Evolutionary conservation across 2,888 invertebrate genomes (phyloP), one percentile per base, ranked within the genome.

Genomic region (Pseudanteris insignis): DNA sequence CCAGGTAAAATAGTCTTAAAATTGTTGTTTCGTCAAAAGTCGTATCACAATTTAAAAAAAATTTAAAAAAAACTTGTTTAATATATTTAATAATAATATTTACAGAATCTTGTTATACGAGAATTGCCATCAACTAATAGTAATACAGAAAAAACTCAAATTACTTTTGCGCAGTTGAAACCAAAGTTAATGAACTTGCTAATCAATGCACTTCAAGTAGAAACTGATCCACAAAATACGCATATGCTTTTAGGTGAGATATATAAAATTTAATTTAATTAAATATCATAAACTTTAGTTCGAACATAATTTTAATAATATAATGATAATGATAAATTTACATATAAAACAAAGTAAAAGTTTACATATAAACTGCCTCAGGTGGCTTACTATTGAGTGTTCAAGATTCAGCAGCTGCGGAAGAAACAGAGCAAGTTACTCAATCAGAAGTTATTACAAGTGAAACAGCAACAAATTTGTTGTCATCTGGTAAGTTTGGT

Each of bases 181-280:
- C 86, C 91, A 0, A 84, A 89, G 25, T 81, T 92, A 6, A 88
- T 91, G 81, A 91, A 93, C 77, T 84, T 93, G 14, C 81, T 95
- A 10, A 89, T 92, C 79, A 90, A 89, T 75, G 91, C 93, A 1
- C 81, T 95, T 12, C 89, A 91, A 81, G 89, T 89, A 33, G 94
- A 95, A 81, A 86, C 86, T 0, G 94, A 95, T 81, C 86, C 92
- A 0, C 86, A 87, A 66, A 95, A 95, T 79, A 90, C 92, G 2
- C 94, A 94, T 74, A 91, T 94, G 89, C 81, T 94, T 24, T 81
- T 95, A 25, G 87, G 88, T 83, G 73, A 70, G 64, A 63, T 28
- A 12, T 21, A 10, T 4, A 21, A 24, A 33, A 7, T 8, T 15
- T 8, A 37, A 30, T 14, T 12, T 25, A 24, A 24, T 36, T 33